phyloP scores from a whole-genome alignment of 1,140 invertebrate genomes.

The Tetramorium parvispinum region DNA sequence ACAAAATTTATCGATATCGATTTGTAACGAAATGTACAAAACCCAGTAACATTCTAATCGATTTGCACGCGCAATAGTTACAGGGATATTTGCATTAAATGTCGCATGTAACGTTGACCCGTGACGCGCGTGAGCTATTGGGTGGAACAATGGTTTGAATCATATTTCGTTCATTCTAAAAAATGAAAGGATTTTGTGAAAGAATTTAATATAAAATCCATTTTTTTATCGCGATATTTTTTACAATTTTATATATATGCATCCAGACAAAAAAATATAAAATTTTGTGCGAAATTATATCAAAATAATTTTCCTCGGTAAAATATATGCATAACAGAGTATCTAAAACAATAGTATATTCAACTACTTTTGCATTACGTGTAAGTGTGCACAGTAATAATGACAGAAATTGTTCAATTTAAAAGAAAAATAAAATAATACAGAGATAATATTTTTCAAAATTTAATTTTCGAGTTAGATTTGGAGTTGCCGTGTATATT shows the following conservation, averaged over 20 bases:
- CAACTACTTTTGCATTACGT: neutral
- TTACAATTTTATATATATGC: neutral
- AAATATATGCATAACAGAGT: neutral
- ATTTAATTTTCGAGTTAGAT: neutral
- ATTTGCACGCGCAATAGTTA: constrained; percentile 2
- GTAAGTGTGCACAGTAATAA: neutral
- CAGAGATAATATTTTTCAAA: neutral
- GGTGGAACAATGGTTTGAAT: neutral
- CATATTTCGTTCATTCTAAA: neutral
- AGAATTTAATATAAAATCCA: constrained; percentile 17
- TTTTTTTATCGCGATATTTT: constrained; percentile 10
- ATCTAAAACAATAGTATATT: neutral
- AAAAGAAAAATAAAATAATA: neutral
- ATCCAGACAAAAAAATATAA: neutral
- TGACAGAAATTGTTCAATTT: neutral
- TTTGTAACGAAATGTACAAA: neutral
- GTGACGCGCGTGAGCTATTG: neutral
- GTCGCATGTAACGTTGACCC: neutral
- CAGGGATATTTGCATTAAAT: constrained; percentile 29
- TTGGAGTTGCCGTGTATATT: neutral
- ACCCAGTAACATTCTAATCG: neutral
- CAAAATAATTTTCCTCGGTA: neutral
- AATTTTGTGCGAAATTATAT: neutral
- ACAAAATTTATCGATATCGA: constrained; percentile 22
- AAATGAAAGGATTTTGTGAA: constrained; percentile 12